Conservation (phyloP, 2,888 invertebrate genomes). For the Calameuta idolon region DNA sequence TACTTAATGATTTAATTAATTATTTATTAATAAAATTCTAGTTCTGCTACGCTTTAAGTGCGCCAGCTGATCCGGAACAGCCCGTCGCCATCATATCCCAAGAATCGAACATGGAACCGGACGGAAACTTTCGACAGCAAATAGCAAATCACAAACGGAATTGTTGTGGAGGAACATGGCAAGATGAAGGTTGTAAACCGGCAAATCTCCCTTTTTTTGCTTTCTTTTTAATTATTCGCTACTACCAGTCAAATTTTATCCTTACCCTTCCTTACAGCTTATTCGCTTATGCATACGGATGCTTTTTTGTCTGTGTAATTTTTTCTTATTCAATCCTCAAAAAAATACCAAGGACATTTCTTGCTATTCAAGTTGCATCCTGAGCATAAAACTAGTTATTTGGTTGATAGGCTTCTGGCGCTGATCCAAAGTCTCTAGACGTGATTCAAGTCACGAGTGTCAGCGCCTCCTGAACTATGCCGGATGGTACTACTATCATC, state of each 20-base stretch:
- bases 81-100: slow-evolving; percentile 43
- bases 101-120: slow-evolving; percentile 46
- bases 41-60: not conserved
- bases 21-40: not conserved
- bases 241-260: not conserved
- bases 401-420: not conserved
- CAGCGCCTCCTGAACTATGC: slow-evolving; percentile 31
- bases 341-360: not conserved
- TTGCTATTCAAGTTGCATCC: not conserved
- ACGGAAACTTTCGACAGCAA: slow-evolving; percentile 46
- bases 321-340: not conserved
- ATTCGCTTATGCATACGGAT: not conserved
- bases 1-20: too few relatives aligned
- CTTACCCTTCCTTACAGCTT: not conserved
- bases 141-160: slow-evolving; percentile 52
- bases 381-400: not conserved
- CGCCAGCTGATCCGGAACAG: not conserved
- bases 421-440: not conserved
- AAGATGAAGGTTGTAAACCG: not conserved
- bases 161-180: not conserved
- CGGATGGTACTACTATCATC: slow-evolving; percentile 26
- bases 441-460: slow-evolving; percentile 23
- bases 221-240: not conserved
- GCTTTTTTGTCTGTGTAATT: not conserved
- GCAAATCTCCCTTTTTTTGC: too few relatives aligned